Conservation (phyloP, 2,797 vertebrate species). For the Telmatherina bonti region DNA sequence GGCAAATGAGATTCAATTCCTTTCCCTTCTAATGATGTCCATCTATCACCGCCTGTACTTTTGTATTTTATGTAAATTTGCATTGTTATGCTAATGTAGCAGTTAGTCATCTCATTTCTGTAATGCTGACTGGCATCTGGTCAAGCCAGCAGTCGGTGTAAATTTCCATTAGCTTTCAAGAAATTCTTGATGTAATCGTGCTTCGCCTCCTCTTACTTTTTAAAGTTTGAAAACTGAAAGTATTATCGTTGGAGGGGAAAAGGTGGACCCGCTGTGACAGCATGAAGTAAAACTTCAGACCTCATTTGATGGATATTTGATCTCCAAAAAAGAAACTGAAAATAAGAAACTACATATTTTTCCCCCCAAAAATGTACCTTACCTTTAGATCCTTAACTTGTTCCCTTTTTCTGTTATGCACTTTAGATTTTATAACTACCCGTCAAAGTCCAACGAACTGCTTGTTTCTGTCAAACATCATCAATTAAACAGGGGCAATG, state of each 20-base stretch:
- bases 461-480: slow-evolving; percentile 59
- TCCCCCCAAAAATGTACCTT: background rate
- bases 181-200: slow-evolving; percentile 52
- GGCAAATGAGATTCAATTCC: slow-evolving; percentile 37
- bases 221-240: slow-evolving; percentile 29
- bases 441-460: slow-evolving; percentile 50
- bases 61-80: slow-evolving; percentile 53
- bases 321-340: background rate
- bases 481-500: slow-evolving; percentile 66
- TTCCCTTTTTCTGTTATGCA: slow-evolving; percentile 11
- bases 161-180: slow-evolving; percentile 47
- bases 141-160: slow-evolving; percentile 46
- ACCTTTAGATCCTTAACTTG: background rate
- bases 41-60: slow-evolving; percentile 57
- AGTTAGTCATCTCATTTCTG: slow-evolving; percentile 46
- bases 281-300: background rate
- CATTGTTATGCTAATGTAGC: slow-evolving; percentile 59
- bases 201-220: slow-evolving; percentile 20
- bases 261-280: slow-evolving; percentile 3
- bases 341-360: slow-evolving; percentile 1
- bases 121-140: slow-evolving; percentile 61
- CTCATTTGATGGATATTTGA: background rate
- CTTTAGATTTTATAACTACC: slow-evolving; percentile 29
- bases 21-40: slow-evolving; percentile 46
- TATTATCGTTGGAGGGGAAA: slow-evolving; percentile 10